phyloP scores from a whole-genome alignment of 1,140 invertebrate species.

The Pentalonia nigronervosa region DNA sequence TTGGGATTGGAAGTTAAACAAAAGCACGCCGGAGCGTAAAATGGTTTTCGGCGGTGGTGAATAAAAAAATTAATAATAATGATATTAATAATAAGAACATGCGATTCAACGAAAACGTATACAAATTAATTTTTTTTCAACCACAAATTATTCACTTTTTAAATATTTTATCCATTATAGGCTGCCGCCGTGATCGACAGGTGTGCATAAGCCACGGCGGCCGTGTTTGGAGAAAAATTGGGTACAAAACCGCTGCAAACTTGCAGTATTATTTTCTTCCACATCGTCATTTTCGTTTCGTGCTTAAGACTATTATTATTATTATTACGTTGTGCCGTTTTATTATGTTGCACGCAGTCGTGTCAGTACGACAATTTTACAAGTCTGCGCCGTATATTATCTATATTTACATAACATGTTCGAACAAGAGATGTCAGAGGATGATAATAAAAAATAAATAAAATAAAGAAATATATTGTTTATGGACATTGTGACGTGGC shows the following conservation, averaged over 20 bases:
- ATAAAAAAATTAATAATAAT: background rate
- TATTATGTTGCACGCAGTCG: conserved; percentile 48
- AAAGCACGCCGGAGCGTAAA: conserved; percentile 54
- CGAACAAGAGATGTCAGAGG: conserved; percentile 55
- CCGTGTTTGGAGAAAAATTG: background rate
- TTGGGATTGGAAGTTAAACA: conserved; percentile 57
- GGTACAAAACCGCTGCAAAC: background rate
- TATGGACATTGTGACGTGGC: conserved; percentile 28
- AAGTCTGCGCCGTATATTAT: conserved; percentile 55
- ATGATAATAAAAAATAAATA: conserved; percentile 51
- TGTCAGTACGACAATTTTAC: conserved; percentile 57
- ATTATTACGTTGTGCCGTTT: conserved; percentile 46
- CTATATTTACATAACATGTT: conserved; percentile 58
- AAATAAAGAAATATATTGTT: conserved; percentile 45
- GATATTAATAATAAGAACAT: conserved; percentile 5
- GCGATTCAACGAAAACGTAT: conserved; percentile 1
- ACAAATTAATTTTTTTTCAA: conserved; percentile 19
- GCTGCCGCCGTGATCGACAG: background rate
- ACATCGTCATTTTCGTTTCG: conserved; percentile 9
- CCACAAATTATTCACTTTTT: background rate
- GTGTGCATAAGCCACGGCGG: background rate
- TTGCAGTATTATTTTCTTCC: background rate
- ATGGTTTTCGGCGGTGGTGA: conserved; percentile 32
- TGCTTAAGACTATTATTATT: conserved; percentile 25
- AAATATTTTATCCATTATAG: conserved; percentile 21